Percentiles rank a stretch among this genome's conserved stretches.
These are phyloP conservation scores for Sylvia atricapilla DNA, from an alignment of 2,113 vertebrate species.

Conservation along the genomic window DNA sequence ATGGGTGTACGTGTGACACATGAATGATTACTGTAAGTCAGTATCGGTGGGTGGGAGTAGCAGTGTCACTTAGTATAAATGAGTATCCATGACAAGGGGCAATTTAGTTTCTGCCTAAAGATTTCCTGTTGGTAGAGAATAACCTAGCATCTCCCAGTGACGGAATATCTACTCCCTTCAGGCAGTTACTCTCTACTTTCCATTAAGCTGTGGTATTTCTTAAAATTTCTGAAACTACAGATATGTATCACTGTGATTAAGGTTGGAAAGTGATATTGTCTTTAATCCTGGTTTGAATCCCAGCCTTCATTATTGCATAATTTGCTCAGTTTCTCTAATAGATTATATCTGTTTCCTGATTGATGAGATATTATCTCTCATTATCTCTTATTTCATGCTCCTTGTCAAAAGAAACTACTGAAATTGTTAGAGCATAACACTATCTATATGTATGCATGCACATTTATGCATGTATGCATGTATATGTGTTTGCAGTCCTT, in stretches of 20 bases:
- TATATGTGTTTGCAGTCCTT: background rate
- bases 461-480: background rate
- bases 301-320: constrained; percentile 29
- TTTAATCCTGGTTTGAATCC: constrained; percentile 38
- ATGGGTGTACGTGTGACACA: background rate
- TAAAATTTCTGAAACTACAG: background rate
- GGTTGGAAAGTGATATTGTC: background rate
- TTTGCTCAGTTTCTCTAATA: constrained; percentile 7
- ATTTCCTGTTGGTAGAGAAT: constrained; percentile 26
- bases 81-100: constrained; percentile 4
- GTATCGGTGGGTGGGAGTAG: constrained; percentile 36
- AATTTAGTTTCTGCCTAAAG: constrained; percentile 39
- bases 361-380: background rate
- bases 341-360: background rate
- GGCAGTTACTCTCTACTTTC: background rate
- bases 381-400: background rate
- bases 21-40: constrained; percentile 40
- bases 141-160: background rate
- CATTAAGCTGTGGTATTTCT: background rate
- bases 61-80: constrained; percentile 51
- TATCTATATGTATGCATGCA: background rate
- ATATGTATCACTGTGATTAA: background rate
- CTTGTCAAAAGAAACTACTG: background rate
- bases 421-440: background rate
- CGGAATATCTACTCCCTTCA: background rate